These are phyloP conservation scores for Euphonia xanthogaster DNA, from an alignment of 2,797 vertebrate species.

Conservation along the genomic window DNA sequence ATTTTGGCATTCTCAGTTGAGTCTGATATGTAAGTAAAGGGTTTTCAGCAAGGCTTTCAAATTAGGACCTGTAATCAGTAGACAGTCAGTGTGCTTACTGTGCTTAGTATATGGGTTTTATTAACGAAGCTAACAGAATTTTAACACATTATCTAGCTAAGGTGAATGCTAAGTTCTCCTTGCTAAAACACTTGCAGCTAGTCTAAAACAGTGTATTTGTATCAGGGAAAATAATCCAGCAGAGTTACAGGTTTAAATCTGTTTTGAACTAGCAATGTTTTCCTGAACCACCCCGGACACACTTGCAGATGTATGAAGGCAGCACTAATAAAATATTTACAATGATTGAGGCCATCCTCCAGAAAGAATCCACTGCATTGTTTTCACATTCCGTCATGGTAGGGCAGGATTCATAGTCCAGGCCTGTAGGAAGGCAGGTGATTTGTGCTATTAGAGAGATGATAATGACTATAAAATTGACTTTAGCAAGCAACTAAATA, in stretches of 20 bases:
- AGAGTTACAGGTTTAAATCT: not conserved
- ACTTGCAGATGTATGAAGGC: not conserved
- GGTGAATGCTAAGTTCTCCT: not conserved
- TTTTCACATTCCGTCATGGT: constrained; percentile 71
- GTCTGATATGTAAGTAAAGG: not conserved
- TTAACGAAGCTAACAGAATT: not conserved
- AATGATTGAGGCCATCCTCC: constrained; percentile 75
- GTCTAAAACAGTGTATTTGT: not conserved
- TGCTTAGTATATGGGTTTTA: not conserved
- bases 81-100: not conserved
- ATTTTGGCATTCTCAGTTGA: not conserved
- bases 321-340: constrained; percentile 56
- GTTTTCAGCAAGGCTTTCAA: not conserved
- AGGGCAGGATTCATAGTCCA: constrained; percentile 78
- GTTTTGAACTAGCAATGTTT: not conserved
- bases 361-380: constrained; percentile 76
- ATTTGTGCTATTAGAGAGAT: not conserved
- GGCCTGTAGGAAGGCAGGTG: constrained; percentile 39
- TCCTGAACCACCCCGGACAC: not conserved
- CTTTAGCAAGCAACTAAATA: not conserved
- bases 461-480: not conserved
- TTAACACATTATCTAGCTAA: not conserved
- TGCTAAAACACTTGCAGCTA: not conserved
- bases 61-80: not conserved
- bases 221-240: not conserved